phyloP scores from a whole-genome alignment of 2,113 vertebrate genomes.

The Pyxicephalus adspersus region DNA sequence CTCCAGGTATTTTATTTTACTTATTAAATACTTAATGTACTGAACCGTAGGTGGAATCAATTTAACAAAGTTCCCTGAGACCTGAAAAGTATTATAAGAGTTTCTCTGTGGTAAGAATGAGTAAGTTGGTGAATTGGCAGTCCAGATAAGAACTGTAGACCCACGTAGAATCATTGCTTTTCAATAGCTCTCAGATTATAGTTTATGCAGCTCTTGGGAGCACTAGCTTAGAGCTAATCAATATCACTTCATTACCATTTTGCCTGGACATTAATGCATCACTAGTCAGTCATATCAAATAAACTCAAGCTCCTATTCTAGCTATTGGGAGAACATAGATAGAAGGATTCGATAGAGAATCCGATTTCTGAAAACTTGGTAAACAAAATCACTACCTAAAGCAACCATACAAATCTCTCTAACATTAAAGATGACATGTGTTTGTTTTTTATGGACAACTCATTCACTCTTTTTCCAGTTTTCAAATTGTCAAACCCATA shows the following conservation, averaged over 20 bases:
- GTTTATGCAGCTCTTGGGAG: slow-evolving; percentile 20
- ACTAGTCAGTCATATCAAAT: neutral
- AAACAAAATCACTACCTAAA: no score
- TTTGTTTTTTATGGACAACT: no score
- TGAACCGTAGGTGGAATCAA: no score
- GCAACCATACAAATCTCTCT: no score
- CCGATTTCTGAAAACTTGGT: no score
- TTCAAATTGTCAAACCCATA: neutral
- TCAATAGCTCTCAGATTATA: neutral
- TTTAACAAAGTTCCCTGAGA: no score
- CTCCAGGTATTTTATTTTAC: no score
- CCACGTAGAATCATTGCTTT: neutral
- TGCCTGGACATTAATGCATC: neutral
- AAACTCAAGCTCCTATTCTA: neutral
- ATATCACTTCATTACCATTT: slow-evolving; percentile 10
- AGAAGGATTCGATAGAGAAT: no score
- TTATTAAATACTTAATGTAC: no score
- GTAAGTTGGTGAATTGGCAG: neutral
- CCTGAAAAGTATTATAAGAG: neutral
- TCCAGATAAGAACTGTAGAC: neutral
- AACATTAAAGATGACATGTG: no score
- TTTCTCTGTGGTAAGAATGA: neutral
- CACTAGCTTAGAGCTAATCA: slow-evolving; percentile 16
- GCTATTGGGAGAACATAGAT: no score
- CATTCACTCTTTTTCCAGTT: no score